These are phyloP conservation scores for Raphicerus campestris DNA, from an alignment of 2,113 vertebrate species.

Conservation along the genomic window DNA sequence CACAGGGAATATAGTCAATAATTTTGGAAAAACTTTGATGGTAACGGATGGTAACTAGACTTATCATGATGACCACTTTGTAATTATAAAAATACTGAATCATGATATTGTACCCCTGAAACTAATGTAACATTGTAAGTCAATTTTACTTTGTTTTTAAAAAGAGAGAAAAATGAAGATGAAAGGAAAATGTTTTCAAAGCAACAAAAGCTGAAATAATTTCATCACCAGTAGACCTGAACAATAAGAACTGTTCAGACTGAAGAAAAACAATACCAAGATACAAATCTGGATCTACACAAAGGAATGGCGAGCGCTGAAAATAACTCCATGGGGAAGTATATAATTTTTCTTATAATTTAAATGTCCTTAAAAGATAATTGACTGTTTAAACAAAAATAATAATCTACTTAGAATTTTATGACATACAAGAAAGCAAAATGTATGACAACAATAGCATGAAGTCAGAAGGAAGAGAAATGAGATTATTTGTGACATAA, in stretches of 20 bases:
- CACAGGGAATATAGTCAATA: background rate
- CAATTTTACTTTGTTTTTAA: background rate
- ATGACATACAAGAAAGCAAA: background rate
- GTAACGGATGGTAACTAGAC: background rate
- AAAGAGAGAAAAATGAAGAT: background rate
- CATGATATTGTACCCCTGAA: background rate
- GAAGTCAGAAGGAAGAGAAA: background rate
- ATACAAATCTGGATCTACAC: background rate
- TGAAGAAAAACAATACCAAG: background rate
- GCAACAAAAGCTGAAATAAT: conserved; percentile 17
- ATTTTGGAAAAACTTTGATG: background rate
- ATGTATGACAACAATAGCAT: background rate
- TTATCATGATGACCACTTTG: background rate
- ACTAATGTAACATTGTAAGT: background rate
- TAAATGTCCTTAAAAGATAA: background rate
- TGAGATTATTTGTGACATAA: background rate
- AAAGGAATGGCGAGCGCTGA: background rate
- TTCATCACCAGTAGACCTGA: background rate
- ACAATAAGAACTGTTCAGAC: background rate
- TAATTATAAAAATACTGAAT: background rate
- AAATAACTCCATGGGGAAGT: background rate
- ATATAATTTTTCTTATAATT: background rate
- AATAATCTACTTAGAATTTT: background rate
- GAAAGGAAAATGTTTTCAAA: background rate
- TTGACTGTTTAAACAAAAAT: background rate